Base-by-base conservation (phyloP, 2,888 invertebrate genomes). In the Psococerastis gibbosa region DNA sequence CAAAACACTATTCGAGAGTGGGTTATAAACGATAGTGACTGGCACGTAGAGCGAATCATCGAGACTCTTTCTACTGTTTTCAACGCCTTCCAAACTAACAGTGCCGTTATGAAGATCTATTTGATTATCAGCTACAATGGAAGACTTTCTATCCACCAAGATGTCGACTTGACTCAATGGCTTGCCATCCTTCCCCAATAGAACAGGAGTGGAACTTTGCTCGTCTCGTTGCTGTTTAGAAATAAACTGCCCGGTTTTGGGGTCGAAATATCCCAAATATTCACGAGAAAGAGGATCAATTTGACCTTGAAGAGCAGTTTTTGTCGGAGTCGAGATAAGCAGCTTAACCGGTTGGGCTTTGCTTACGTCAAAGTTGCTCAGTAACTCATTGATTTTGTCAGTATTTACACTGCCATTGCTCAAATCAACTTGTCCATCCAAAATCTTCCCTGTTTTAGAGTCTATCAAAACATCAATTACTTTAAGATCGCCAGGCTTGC, bases 211-310 rank as follows among this genome's bases (percentile, higher is more conserved):
- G 17, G 18, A 18, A 5, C n/a, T 18, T 13, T 17, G n/a, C 22
- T 38, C 20, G 38, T 4, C 22, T 38, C 5, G 9, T 20, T 17
- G 20, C 5, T 5, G n/a, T 9, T 15, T 15, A 15, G 35, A 8
- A 8, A 34, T 13, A 38, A 18, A 38, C 38, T 13, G 18, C n/a
- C 38, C 20, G n/a, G 38, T 18, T 20, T 38, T 38, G 20, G 38
- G 38, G 11, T 38, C 38, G 38, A 38, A 38, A 38, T 38, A 38
- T 15, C 38, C 38, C 38, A 38, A 38, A 20, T 38, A 38, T 53
- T 68, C 71, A 49, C 71, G 71, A 2, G 70, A 71, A 46, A 67
- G 63, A 16, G 71, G 69, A 53, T 73, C 71, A 15, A 72, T 62
- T 47, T 71, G 67, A 1, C 72, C 73, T 55, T 72, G 71, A 48